Percentiles rank a stretch among this genome's conserved stretches.
phyloP scores from a whole-genome alignment of 2,797 vertebrate genomes.

The Iguana delicatissima region DNA sequence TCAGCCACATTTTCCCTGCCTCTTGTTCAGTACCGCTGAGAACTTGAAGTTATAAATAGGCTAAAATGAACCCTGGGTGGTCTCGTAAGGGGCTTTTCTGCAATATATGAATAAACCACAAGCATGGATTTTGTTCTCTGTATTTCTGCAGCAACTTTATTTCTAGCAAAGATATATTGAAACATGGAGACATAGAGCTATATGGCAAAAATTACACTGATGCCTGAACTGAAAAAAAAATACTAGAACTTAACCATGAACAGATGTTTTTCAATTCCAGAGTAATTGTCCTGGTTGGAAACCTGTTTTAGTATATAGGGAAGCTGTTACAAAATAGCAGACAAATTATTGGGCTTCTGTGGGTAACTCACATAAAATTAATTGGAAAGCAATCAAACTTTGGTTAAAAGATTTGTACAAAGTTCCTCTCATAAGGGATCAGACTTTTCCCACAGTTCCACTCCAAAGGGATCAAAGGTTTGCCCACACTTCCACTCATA shows the following conservation, averaged over 20 bases:
- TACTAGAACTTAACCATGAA: slow-evolving; percentile 63
- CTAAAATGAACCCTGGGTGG: not conserved
- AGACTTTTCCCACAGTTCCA: no score
- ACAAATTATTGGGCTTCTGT: slow-evolving; percentile 25
- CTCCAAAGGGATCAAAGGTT: no score
- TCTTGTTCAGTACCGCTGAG: not conserved
- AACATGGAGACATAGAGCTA: slow-evolving; percentile 41
- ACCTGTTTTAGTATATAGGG: slow-evolving; percentile 28
- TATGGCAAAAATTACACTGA: slow-evolving; percentile 64
- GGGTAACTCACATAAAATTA: slow-evolving; percentile 36
- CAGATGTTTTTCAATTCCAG: slow-evolving; percentile 55
- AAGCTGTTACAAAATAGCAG: slow-evolving; percentile 50
- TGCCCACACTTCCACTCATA: no score
- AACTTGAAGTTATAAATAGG: not conserved
- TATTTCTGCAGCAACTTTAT: slow-evolving; percentile 39
- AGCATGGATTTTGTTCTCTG: not conserved
- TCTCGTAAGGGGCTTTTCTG: not conserved
- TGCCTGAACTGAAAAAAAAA: slow-evolving; percentile 60
- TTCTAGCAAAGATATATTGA: slow-evolving; percentile 62
- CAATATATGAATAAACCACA: slow-evolving; percentile 34
- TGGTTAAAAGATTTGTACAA: not conserved
- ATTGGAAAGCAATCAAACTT: slow-evolving; percentile 2
- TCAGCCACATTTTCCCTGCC: not conserved
- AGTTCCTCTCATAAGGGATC: not conserved
- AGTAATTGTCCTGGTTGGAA: slow-evolving; percentile 58